Conservation (phyloP, 2,888 invertebrate species). For the Pachliopta kotzebuea region DNA sequence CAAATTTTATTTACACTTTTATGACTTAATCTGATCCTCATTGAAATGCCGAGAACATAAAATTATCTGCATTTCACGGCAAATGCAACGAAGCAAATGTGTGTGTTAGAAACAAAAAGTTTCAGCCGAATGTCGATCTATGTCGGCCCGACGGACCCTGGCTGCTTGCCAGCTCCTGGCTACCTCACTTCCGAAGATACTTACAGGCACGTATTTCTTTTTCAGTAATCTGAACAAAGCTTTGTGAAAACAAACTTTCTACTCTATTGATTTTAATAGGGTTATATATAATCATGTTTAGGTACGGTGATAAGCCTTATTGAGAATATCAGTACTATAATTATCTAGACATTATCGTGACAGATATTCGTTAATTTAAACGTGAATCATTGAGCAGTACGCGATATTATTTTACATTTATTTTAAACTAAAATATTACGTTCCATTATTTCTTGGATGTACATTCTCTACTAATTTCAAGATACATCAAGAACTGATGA, state of each 20-base stretch:
- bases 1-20: slow-evolving; percentile 6
- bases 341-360: slow-evolving; percentile 13
- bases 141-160: slow-evolving; percentile 42
- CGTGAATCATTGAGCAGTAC: slow-evolving; percentile 1
- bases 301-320: slow-evolving; percentile 5
- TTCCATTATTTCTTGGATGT: background rate
- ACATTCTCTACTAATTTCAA: too few relatives aligned
- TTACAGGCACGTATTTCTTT: slow-evolving; percentile 47
- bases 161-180: slow-evolving; percentile 38
- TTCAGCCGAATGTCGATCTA: slow-evolving; percentile 34
- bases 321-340: background rate
- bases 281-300: slow-evolving; percentile 9
- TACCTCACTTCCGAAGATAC: slow-evolving; percentile 44
- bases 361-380: slow-evolving; percentile 6
- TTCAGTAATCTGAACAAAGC: slow-evolving; percentile 36
- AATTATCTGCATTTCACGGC: slow-evolving; percentile 26
- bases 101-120: slow-evolving; percentile 33
- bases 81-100: slow-evolving; percentile 25
- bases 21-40: slow-evolving; percentile 22
- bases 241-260: slow-evolving; percentile 41
- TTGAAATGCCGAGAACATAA: slow-evolving; percentile 29
- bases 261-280: slow-evolving; percentile 23
- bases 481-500: too few relatives aligned
- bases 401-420: background rate
- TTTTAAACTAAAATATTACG: background rate